Evolutionary conservation across 2,888 invertebrate species (phyloP), one percentile per base, ranked within the genome.

Genomic region (Protophormia terraenovae): DNA sequence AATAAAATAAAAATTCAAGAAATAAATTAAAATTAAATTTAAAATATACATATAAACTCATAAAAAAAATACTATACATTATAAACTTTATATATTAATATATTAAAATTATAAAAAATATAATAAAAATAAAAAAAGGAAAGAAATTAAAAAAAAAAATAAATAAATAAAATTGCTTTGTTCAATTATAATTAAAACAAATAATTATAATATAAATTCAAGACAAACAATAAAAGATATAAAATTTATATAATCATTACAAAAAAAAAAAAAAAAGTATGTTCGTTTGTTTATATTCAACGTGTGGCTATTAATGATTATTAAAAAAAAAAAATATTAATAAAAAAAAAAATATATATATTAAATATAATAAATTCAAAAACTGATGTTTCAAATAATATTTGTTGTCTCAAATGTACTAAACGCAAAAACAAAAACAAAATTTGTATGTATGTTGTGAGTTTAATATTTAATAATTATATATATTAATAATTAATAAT

Each of bases 401-500:
- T 69, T 80, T 80, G 71, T 84, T 84, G 73, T 71, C 72, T 72
- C 76, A 47, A 79, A 73, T 73, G 16, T 41, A 62, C 53, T 69
- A 41, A 73, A 75, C 12, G 14, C 14, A 38, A 55, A 77, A 83
- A 35, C 10, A 62, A 38, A 78, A 27, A n/a, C n/a, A n/a, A 22
- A 22, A 12, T 60, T 50, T 73, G 58, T 58, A 32, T 76, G 79
- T 76, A 62, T 77, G 72, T 85, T 78, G 84, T 82, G 84, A 73
- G 72, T 85, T 81, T 27, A 67, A 71, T 47, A 71, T 60, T 41
- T n/a, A 62, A 67, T 41, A 19, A 62, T 64, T 55, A 45, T 50
- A 75, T n/a, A 10, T 38, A 38, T 12, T 38, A 38, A 10, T 45
- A 16, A 38, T 8, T 35, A 60, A 32, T 62, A 73, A 58, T 4